Conservation (phyloP, 2,888 invertebrate genomes). For the Strigamia crassipes region DNA sequence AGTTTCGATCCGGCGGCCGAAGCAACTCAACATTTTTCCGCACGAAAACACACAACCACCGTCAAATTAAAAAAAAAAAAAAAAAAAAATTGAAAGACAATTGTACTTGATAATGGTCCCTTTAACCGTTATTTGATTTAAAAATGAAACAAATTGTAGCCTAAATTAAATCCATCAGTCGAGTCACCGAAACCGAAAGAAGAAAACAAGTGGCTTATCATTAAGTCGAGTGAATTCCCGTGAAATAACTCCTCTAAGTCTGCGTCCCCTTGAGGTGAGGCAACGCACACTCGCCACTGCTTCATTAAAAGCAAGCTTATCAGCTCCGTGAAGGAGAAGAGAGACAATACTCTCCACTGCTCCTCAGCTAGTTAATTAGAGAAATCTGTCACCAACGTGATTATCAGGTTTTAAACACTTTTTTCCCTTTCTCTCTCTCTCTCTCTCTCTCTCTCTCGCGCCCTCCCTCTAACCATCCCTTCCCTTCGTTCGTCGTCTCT, state of each 20-base stretch:
- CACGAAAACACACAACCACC: too few species aligned
- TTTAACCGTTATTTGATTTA: too few species aligned
- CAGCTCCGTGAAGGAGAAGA: background rate
- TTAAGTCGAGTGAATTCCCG: conserved; percentile 7
- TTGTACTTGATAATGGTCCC: too few species aligned
- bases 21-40: too few species aligned
- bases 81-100: too few species aligned
- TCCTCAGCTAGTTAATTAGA: conserved; percentile 22
- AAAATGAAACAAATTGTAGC: background rate
- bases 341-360: conserved; percentile 23
- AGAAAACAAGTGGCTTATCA: conserved; percentile 13
- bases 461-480: background rate
- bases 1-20: too few species aligned
- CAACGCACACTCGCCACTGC: conserved; percentile 6
- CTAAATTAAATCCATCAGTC: background rate
- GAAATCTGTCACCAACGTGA: conserved; percentile 26
- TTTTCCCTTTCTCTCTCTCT: conserved; percentile 4
- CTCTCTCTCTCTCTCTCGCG: background rate
- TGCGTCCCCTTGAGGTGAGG: conserved; percentile 12
- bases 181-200: background rate
- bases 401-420: conserved; percentile 30
- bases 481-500: background rate
- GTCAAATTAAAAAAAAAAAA: too few species aligned
- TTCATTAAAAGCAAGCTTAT: conserved; percentile 23
- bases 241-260: conserved; percentile 25